phyloP scores from a whole-genome alignment of 2,888 invertebrate genomes.

The Zaprionus bogoriensis region DNA sequence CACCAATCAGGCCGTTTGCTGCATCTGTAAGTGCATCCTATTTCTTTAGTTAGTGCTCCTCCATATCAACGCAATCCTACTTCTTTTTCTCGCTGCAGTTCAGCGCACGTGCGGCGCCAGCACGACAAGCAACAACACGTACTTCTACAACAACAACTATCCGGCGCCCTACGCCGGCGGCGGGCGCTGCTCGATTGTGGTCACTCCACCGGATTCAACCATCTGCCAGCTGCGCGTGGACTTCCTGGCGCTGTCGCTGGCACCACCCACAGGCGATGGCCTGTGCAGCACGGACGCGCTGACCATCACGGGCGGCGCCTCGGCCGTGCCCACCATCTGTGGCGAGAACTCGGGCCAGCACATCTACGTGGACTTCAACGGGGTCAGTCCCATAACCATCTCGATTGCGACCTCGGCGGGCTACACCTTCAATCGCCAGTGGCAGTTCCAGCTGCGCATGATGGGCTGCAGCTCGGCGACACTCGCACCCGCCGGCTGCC shows the following conservation, averaged over 20 bases:
- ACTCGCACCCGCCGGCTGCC: constrained; percentile 90
- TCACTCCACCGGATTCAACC: constrained; percentile 86
- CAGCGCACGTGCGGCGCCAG: constrained; percentile 88
- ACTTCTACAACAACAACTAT: constrained; percentile 91
- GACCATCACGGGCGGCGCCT: constrained; percentile 87
- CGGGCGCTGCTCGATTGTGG: constrained; percentile 87
- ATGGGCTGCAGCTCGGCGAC: constrained; percentile 88
- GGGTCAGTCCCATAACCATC: constrained; percentile 87
- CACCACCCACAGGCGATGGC: constrained; percentile 89
- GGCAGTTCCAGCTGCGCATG: constrained; percentile 90
- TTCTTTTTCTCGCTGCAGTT: constrained; percentile 83
- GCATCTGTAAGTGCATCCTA: constrained; percentile 90
- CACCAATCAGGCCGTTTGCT: constrained; percentile 89
- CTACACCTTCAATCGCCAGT: constrained; percentile 86
- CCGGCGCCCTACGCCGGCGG: constrained; percentile 88
- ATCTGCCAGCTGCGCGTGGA: constrained; percentile 88
- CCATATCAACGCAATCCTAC: neutral
- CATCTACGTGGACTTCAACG: constrained; percentile 89
- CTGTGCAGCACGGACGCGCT: constrained; percentile 88
- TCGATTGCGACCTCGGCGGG: constrained; percentile 86
- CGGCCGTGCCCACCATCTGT: constrained; percentile 88
- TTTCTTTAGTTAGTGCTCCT: too few species aligned
- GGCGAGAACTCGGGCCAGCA: constrained; percentile 92
- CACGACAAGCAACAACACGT: constrained; percentile 90
- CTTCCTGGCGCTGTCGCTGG: constrained; percentile 88